Evolutionary conservation across 2,797 vertebrate genomes (phyloP).

Genomic region (Tokudaia tokunoshimensis): DNA sequence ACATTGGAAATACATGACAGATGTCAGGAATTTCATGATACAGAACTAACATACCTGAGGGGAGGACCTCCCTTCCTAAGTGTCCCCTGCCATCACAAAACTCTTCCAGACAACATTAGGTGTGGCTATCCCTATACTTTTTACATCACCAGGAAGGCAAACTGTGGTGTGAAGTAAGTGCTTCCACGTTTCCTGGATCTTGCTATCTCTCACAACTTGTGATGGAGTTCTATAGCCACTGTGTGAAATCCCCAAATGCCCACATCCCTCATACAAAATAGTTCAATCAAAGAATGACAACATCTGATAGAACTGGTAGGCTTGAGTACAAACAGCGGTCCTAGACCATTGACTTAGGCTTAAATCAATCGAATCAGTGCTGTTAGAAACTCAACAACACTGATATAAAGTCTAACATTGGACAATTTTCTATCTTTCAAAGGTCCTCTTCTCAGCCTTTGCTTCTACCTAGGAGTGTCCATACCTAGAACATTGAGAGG

Average conservation of each 20-base stretch:
- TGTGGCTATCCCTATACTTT: not conserved
- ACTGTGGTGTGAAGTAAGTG: not conserved
- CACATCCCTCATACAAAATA: not conserved
- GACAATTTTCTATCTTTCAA: conserved; percentile 3
- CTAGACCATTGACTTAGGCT: not conserved
- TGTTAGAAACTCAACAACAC: not conserved
- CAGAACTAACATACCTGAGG: not conserved
- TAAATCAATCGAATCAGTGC: conserved; percentile 32
- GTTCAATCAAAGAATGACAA: not conserved
- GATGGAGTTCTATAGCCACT: not conserved
- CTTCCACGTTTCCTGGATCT: not conserved
- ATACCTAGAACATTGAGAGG: not conserved
- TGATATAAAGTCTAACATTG: not conserved
- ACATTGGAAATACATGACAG: not conserved
- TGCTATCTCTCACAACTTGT: not conserved
- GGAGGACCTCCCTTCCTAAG: not conserved
- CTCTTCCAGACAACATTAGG: not conserved
- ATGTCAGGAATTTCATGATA: not conserved
- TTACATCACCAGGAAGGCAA: not conserved
- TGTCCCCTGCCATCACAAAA: not conserved
- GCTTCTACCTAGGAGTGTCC: not conserved
- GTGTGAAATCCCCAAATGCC: not conserved
- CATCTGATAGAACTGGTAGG: not conserved
- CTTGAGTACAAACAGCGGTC: not conserved
- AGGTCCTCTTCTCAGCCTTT: not conserved